A percentile compares a stretch with the other conserved stretches of the same genome.
phyloP scores from a whole-genome alignment of 92 coral and sea anemone genomes.

The Heliopora coerulea region DNA sequence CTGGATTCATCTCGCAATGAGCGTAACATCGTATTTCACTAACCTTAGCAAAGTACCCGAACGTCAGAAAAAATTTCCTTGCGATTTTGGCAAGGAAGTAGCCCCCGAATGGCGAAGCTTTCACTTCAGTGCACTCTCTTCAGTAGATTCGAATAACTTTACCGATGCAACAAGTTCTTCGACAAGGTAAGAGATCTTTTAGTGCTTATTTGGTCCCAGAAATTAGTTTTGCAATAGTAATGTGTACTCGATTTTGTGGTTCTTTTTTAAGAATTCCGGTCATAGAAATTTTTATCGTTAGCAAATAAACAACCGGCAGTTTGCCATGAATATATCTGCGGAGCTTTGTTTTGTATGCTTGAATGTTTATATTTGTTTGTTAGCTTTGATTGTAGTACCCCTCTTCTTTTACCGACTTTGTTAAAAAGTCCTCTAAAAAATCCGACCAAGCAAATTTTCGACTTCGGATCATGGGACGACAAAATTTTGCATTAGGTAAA shows the following conservation, averaged over 20 bases:
- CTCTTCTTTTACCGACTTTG: no score
- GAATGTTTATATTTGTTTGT: no score
- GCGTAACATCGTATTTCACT: conserved; percentile 35
- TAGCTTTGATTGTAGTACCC: no score
- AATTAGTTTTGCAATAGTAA: not conserved
- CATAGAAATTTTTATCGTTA: no score
- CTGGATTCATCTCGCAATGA: not conserved
- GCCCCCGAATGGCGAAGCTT: conserved; percentile 15
- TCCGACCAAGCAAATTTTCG: no score
- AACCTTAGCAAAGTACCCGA: conserved; percentile 20
- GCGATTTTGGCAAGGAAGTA: conserved; percentile 10
- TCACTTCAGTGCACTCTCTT: conserved; percentile 18
- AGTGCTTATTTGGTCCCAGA: not conserved
- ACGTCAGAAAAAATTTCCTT: conserved; percentile 17
- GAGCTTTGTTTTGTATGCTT: no score
- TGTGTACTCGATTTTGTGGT: conserved; percentile 2
- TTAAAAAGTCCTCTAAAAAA: no score
- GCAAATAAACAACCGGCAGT: no score
- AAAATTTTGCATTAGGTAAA: no score
- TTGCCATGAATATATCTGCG: no score
- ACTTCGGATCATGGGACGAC: no score
- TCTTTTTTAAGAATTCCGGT: not conserved
- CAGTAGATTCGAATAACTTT: conserved; percentile 38
- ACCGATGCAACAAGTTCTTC: conserved; percentile 11
- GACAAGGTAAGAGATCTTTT: conserved; percentile 17